phyloP scores from a whole-genome alignment of 2,113 vertebrate genomes.

The Lonchura striata region DNA sequence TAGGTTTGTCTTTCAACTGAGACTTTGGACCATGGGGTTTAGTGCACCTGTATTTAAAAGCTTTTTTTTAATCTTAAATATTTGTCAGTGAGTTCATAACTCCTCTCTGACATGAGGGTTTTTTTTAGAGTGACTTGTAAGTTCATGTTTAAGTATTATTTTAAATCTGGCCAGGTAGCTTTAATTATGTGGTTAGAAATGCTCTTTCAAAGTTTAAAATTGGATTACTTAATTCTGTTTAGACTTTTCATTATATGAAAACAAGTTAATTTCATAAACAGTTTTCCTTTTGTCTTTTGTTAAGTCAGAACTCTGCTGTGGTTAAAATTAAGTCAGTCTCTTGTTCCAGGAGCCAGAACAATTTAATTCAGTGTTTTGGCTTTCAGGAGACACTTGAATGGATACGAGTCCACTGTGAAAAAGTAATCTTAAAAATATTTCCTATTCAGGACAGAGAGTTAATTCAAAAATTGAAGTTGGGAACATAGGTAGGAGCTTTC shows the following conservation, averaged over 20 bases:
- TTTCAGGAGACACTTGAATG: background rate
- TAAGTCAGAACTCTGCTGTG: background rate
- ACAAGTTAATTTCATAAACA: background rate
- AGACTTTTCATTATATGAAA: background rate
- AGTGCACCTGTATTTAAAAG: background rate
- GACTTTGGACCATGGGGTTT: background rate
- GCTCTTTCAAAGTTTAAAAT: background rate
- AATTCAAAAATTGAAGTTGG: background rate
- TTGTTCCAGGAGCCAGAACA: background rate
- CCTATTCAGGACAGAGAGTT: background rate
- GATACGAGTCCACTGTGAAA: background rate
- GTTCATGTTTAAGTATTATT: background rate
- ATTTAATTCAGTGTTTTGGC: background rate
- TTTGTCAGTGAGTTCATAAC: background rate
- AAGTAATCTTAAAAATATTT: background rate
- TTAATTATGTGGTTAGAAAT: background rate
- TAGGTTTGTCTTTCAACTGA: conserved; percentile 10
- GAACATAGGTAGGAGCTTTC: background rate
- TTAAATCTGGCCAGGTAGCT: background rate
- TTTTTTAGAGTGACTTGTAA: background rate
- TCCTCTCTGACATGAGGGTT: background rate
- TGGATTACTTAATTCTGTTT: background rate
- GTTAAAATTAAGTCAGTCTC: background rate
- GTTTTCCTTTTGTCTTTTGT: background rate
- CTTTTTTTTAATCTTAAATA: background rate